A percentile compares a stretch with the other conserved stretches of the same genome.
phyloP scores from a whole-genome alignment of 2,888 invertebrate species.

The Falcaria lacertinaria region DNA sequence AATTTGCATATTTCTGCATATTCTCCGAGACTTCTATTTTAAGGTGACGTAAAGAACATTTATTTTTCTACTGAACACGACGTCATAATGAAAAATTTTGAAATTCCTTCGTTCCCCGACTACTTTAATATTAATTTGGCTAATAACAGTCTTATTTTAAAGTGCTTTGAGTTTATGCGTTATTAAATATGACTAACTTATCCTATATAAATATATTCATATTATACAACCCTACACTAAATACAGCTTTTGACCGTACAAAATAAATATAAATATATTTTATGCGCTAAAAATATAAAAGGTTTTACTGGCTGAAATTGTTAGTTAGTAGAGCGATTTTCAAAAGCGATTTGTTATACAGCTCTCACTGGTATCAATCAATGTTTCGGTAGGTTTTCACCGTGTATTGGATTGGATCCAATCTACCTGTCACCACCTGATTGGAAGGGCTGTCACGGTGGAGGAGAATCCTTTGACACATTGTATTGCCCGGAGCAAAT shows the following conservation, averaged over 20 bases:
- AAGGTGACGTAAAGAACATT: not conserved
- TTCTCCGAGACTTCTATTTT: not conserved
- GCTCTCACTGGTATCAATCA: slow-evolving; percentile 34
- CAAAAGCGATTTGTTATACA: slow-evolving; percentile 12
- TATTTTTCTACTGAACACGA: not conserved
- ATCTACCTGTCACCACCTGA: slow-evolving; percentile 56
- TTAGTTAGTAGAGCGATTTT: slow-evolving; percentile 7
- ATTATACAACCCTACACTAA: no score
- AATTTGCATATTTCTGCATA: not conserved
- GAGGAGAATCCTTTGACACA: slow-evolving; percentile 1
- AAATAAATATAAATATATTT: no score
- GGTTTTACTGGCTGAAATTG: no score
- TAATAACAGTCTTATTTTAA: no score
- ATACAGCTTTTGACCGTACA: no score
- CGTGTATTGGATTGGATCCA: slow-evolving; percentile 48
- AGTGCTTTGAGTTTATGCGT: no score
- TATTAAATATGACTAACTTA: no score
- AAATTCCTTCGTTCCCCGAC: no score
- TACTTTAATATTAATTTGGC: no score
- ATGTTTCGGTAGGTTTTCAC: slow-evolving; percentile 36
- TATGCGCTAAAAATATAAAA: no score
- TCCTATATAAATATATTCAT: no score
- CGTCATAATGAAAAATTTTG: no score
- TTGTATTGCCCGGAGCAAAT: slow-evolving; percentile 4
- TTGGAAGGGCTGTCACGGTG: slow-evolving; percentile 38